Conservation (phyloP, 1,140 invertebrate species). For the Nephila pilipes region DNA sequence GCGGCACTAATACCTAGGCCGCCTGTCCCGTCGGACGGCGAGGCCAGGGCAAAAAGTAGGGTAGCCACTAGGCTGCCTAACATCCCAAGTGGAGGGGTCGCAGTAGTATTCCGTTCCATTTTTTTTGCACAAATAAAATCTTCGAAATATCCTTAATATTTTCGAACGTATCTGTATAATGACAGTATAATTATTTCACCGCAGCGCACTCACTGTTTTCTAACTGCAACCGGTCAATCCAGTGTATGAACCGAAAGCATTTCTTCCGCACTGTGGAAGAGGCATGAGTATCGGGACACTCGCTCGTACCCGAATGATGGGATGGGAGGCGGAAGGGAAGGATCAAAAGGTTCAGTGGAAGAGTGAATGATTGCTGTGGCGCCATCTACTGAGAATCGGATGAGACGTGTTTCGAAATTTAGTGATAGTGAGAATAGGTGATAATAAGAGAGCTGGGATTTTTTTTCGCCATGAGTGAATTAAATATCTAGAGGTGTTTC, state of each 20-base stretch:
- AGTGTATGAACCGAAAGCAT: neutral
- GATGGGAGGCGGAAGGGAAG: constrained; percentile 14
- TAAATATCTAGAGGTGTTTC: no score
- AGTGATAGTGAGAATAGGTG: no score
- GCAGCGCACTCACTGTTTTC: neutral
- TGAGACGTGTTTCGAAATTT: no score
- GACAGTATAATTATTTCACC: neutral
- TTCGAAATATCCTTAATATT: constrained; percentile 21
- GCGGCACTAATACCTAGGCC: constrained; percentile 1
- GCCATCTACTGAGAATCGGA: constrained; percentile 6
- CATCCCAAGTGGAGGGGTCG: constrained; percentile 19
- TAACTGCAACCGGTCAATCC: neutral
- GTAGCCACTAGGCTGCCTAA: constrained; percentile 34
- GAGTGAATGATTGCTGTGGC: neutral
- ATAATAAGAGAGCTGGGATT: no score
- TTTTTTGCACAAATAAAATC: neutral
- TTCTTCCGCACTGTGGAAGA: constrained; percentile 4
- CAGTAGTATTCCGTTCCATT: constrained; percentile 51
- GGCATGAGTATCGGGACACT: constrained; percentile 18
- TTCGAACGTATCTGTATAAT: neutral
- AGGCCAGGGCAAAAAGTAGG: constrained; percentile 28
- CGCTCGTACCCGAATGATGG: constrained; percentile 11
- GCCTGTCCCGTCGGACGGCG: constrained; percentile 14
- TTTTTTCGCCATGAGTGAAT: no score
- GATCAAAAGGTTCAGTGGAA: neutral